phyloP scores from a whole-genome alignment of 2,888 invertebrate species.

The Tachina grossa region DNA sequence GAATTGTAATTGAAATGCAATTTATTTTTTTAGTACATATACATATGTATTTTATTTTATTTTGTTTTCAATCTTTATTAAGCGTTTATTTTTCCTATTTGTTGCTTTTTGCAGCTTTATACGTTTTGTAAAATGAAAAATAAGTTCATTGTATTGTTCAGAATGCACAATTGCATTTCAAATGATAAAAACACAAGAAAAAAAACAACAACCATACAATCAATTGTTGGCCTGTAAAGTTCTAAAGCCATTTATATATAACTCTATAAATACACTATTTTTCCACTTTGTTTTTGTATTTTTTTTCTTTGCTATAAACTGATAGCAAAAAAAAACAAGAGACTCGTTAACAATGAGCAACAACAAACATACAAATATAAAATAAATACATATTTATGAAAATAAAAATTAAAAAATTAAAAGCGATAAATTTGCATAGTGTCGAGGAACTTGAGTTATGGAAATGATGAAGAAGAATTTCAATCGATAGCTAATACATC shows the following conservation, averaged over 20 bases:
- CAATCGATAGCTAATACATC: conserved; percentile 5
- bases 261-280: conserved; percentile 59
- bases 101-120: background rate
- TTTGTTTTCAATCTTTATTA: background rate
- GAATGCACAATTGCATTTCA: conserved; percentile 66
- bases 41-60: background rate
- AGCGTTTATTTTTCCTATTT: background rate
- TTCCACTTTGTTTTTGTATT: conserved; percentile 2
- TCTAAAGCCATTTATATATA: conserved; percentile 39
- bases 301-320: conserved; percentile 23
- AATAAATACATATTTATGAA: conserved; percentile 15
- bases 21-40: background rate
- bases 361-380: background rate
- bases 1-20: too few relatives aligned
- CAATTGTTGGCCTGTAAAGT: conserved; percentile 47
- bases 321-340: conserved; percentile 19
- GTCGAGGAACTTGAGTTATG: conserved; percentile 52
- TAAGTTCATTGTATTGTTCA: conserved; percentile 68
- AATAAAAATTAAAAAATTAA: conserved; percentile 8
- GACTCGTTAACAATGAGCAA: conserved; percentile 8
- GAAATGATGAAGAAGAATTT: conserved; percentile 23
- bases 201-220: conserved; percentile 41
- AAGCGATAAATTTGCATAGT: conserved; percentile 52
- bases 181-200: conserved; percentile 43
- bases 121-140: conserved; percentile 4